Base-by-base conservation (phyloP, 2,797 vertebrate species). In the Champsocephalus gunnari region DNA sequence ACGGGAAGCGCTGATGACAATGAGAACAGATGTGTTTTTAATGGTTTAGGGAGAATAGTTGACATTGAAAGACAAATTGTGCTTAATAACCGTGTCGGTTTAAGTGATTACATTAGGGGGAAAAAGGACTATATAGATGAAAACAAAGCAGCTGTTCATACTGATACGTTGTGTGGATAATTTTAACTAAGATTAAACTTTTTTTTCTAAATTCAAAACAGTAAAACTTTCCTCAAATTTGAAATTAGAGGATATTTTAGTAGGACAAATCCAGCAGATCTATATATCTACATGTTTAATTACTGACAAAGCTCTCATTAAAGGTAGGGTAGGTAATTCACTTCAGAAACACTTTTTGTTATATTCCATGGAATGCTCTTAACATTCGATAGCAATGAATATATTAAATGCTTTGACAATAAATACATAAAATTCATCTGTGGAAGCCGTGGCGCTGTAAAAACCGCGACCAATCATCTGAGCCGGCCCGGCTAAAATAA, bases 21-120 rank as follows among this genome's bases (percentile, higher is more conserved):
- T 50, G 32, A 28, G 43, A 76, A 45, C 65, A 79, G 59, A 83
- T 75, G 80, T 55, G 49, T 73, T 79, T 76, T 65, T 49, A 72
- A 65, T 45, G 66, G 50, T 21, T 71, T 61, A 34, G 44, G 55
- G 57, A 67, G 19, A 53, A 66, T n/a, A 49, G 48, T 43, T 43
- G 60, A 28, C 3, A 21, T 11, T 41, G 55, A 38, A 51, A 21
- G 38, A 34, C 12, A 48, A 28, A 62, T 32, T 21, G 28, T 12
- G 14, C 24, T 48, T 12, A 6, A 5, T n/a, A 3, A 44, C 2
- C 11, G 48, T n/a, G 8, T 44, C 48, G 17, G 17, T 55, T 68
- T 3, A 38, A 17, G 12, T 43, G 44, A 63, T 38, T 56, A 60
- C 17, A 32, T 43, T 2, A 38, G 47, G 12, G 11, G 4, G 1